These are phyloP conservation scores for Beris chalybata DNA, from an alignment of 2,888 invertebrate species.

Conservation along the genomic window DNA sequence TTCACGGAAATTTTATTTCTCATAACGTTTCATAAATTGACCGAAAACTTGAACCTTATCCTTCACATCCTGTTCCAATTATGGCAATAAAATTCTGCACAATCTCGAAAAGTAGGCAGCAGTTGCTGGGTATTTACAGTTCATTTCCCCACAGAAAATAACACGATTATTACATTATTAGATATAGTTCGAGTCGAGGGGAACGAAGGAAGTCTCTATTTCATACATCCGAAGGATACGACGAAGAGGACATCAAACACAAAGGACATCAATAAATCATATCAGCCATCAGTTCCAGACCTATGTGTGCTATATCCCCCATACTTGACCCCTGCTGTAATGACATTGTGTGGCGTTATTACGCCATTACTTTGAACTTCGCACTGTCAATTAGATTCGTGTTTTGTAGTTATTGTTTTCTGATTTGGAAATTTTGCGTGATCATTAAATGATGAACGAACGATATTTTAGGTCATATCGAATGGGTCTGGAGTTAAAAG, in stretches of 20 bases:
- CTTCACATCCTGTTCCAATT: constrained; percentile 12
- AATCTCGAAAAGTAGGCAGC: constrained; percentile 32
- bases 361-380: constrained; percentile 26
- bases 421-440: constrained; percentile 33
- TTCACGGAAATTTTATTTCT: too few relatives aligned
- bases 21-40: too few relatives aligned
- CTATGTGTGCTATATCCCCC: neutral
- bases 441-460: constrained; percentile 23
- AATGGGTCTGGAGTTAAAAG: too few relatives aligned
- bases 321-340: constrained; percentile 33
- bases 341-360: constrained; percentile 28
- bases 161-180: constrained; percentile 40
- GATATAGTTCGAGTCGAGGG: constrained; percentile 28
- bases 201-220: constrained; percentile 12
- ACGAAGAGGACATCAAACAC: constrained; percentile 42
- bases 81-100: constrained; percentile 14
- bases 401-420: constrained; percentile 29
- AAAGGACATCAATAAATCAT: constrained; percentile 44
- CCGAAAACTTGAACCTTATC: too few relatives aligned
- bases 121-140: constrained; percentile 33
- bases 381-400: constrained; percentile 27
- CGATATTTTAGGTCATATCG: too few relatives aligned
- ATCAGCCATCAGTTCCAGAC: constrained; percentile 42
- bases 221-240: constrained; percentile 31
- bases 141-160: constrained; percentile 37